phyloP scores from a whole-genome alignment of 2,888 invertebrate genomes.

The Dascillus cervinus region DNA sequence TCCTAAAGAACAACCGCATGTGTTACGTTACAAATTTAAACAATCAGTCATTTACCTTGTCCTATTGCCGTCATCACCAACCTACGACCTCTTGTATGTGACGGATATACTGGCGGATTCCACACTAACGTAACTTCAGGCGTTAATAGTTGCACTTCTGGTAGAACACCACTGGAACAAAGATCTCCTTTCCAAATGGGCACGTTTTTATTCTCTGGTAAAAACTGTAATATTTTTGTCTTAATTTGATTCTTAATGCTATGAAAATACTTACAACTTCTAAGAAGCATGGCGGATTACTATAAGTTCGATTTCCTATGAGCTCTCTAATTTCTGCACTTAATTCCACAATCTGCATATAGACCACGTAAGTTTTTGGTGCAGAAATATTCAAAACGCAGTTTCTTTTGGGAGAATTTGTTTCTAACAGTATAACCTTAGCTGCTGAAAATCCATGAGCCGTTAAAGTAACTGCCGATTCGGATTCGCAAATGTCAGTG shows the following conservation, averaged over 20 bases:
- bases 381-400: conserved; percentile 27
- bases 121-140: conserved; percentile 29
- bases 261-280: conserved; percentile 26
- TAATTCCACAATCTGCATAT: conserved; percentile 25
- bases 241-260: neutral
- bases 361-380: conserved; percentile 30
- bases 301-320: conserved; percentile 13
- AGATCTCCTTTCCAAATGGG: conserved; percentile 32
- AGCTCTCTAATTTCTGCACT: conserved; percentile 6
- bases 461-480: no score
- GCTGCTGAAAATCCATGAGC: no score
- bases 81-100: conserved; percentile 21
- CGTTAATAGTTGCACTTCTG: conserved; percentile 29
- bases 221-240: conserved; percentile 17
- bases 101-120: conserved; percentile 25
- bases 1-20: conserved; percentile 14
- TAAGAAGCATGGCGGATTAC: conserved; percentile 24
- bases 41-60: conserved; percentile 23
- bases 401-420: no score
- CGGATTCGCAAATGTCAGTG: no score
- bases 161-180: conserved; percentile 24
- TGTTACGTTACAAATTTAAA: neutral
- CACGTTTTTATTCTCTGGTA: conserved; percentile 25
- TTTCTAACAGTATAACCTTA: no score
- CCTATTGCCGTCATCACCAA: conserved; percentile 32